Conservation (phyloP, 2,888 invertebrate species). For the Lutraria lutraria region DNA sequence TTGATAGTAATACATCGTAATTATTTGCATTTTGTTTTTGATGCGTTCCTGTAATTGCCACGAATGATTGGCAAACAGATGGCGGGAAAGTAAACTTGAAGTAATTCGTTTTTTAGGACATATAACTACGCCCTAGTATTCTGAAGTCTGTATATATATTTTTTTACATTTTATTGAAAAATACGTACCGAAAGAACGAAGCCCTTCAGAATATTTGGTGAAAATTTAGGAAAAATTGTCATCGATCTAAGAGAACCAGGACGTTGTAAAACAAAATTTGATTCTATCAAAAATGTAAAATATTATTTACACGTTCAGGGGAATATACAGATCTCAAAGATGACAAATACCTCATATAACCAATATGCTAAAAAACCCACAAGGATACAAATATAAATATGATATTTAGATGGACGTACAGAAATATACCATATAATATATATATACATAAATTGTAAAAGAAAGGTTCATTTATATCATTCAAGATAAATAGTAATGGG, state of each 20-base stretch:
- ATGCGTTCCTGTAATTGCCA: conserved; percentile 39
- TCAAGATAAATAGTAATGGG: too few species aligned
- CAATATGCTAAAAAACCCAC: too few species aligned
- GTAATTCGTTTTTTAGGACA: conserved; percentile 9
- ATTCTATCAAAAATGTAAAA: too few species aligned
- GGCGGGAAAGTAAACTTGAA: conserved; percentile 25
- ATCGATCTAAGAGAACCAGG: neutral
- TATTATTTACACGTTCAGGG: too few species aligned
- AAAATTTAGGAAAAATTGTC: neutral
- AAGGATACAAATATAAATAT: too few species aligned
- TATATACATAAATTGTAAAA: too few species aligned
- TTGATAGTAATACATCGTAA: conserved; percentile 46
- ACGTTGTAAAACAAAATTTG: neutral
- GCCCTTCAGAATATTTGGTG: neutral
- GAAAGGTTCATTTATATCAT: too few species aligned
- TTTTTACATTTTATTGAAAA: neutral
- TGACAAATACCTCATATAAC: too few species aligned
- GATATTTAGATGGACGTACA: too few species aligned
- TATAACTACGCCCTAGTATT: neutral
- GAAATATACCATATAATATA: too few species aligned
- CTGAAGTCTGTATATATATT: neutral
- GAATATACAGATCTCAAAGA: too few species aligned
- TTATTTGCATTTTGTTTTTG: conserved; percentile 47
- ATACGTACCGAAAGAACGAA: too few species aligned
- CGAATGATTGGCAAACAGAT: conserved; percentile 39